phyloP scores from a whole-genome alignment of 2,888 invertebrate genomes.

The Euzophera pinguis region DNA sequence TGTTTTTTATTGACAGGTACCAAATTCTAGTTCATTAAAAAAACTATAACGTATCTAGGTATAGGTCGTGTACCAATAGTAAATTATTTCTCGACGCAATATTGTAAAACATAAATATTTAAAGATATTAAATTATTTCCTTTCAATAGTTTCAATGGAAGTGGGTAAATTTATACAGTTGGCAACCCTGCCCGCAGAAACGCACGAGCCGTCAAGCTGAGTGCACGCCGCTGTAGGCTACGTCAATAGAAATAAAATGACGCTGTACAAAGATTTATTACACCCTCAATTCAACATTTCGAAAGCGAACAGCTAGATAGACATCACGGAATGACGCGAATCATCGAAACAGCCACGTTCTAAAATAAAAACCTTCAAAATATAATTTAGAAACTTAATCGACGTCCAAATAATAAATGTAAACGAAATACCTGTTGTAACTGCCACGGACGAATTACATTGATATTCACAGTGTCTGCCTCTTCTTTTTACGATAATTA shows the following conservation, averaged over 20 bases:
- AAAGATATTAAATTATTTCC: no score
- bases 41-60: no score
- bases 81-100: no score
- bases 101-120: no score
- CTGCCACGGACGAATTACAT: background rate
- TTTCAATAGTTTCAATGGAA: background rate
- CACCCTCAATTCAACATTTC: background rate
- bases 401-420: background rate
- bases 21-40: no score
- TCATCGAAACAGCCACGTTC: background rate
- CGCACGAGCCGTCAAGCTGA: background rate
- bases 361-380: background rate
- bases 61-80: no score
- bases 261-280: background rate
- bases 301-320: background rate
- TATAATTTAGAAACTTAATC: background rate
- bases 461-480: background rate
- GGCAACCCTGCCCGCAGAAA: constrained; percentile 5
- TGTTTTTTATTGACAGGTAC: no score
- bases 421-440: background rate
- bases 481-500: background rate
- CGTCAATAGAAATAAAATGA: background rate
- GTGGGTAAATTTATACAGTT: background rate
- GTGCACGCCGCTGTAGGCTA: background rate
- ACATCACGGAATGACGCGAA: background rate